Evolutionary conservation across 2,888 invertebrate genomes (phyloP).

Genomic region (Chironomus riparius): DNA sequence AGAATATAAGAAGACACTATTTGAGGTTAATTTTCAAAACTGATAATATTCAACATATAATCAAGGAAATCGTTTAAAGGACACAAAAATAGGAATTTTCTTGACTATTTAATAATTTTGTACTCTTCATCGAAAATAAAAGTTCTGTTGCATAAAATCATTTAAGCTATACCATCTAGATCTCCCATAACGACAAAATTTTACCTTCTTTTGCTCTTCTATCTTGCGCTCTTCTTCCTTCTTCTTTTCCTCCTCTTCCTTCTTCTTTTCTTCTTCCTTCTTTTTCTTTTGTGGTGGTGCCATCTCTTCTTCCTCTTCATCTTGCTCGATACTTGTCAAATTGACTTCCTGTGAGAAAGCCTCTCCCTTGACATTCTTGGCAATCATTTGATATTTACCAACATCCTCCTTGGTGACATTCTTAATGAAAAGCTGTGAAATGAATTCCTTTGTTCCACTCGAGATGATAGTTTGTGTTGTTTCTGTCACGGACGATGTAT

Average conservation of each 20-base stretch:
- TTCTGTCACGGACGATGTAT: slow-evolving; percentile 28
- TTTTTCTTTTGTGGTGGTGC: slow-evolving; percentile 64
- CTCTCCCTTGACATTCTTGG: slow-evolving; percentile 88
- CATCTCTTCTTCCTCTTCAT: slow-evolving; percentile 63
- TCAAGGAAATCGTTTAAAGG: too few relatives aligned
- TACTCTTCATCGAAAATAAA: too few relatives aligned
- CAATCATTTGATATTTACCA: slow-evolving; percentile 81
- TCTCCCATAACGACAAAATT: neutral
- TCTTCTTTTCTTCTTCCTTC: slow-evolving; percentile 40
- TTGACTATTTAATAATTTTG: too few relatives aligned
- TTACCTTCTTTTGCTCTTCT: slow-evolving; percentile 33
- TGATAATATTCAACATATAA: too few relatives aligned
- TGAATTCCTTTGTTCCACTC: slow-evolving; percentile 55
- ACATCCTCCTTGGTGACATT: slow-evolving; percentile 72
- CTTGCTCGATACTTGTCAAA: slow-evolving; percentile 71
- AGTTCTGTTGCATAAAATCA: too few relatives aligned
- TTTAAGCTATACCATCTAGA: too few relatives aligned
- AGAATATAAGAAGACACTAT: too few relatives aligned
- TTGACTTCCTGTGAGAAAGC: slow-evolving; percentile 82
- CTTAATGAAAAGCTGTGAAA: slow-evolving; percentile 81
- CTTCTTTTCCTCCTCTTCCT: slow-evolving; percentile 46
- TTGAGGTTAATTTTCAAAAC: too few relatives aligned
- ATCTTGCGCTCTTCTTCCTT: slow-evolving; percentile 35
- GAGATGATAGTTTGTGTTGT: slow-evolving; percentile 34
- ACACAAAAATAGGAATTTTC: too few relatives aligned